Evolutionary conservation across 2,113 vertebrate genomes (phyloP), one percentile per base, ranked within the genome.

Genomic region (Psittacula cyanocephala): DNA sequence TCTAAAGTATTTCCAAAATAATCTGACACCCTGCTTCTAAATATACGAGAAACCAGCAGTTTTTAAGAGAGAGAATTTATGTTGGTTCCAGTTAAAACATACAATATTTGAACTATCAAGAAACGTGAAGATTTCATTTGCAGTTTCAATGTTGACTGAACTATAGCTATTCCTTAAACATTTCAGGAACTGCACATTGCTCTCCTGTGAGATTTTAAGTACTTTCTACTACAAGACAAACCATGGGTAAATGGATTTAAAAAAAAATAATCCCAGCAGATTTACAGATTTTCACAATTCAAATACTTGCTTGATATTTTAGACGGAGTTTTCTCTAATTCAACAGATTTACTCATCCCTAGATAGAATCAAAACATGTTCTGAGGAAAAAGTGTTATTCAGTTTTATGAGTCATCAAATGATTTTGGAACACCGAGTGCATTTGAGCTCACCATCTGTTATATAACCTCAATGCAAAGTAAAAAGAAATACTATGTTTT

Each of bases 381-480:
- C 64, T 62, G 63, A 89, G 63, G 20, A 44, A 90, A 71, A 88
- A 64, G 67, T 71, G 60, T 81, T 79, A 87, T 29, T 96, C 84
- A 69, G 57, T 78, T 95, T 89, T 91, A 93, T 92, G 85, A 96
- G 75, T 75, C 89, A 96, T 65, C 81, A 71, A 96, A 89, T 93
- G 31, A 86, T 88, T 91, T 80, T 74, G 91, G 94, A 96, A 86
- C 50, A 93, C 24, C 0, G 0, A 93, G 80, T 1, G 12, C 44
- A 65, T 81, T 95, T 88, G 65, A 86, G 52, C 44, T 94, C 68
- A 72, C 84, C 95, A 96, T 96, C 92, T 97, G 92, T 95, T 96
- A 94, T 64, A 84, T 81, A 97, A 96, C 69, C 81, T 87, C 53
- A 47, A 89, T 47, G 50, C 69, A 91, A 95, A 95, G 53, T 77